Conservation (phyloP, 2,113 vertebrate genomes). For the Neoarius graeffei region DNA sequence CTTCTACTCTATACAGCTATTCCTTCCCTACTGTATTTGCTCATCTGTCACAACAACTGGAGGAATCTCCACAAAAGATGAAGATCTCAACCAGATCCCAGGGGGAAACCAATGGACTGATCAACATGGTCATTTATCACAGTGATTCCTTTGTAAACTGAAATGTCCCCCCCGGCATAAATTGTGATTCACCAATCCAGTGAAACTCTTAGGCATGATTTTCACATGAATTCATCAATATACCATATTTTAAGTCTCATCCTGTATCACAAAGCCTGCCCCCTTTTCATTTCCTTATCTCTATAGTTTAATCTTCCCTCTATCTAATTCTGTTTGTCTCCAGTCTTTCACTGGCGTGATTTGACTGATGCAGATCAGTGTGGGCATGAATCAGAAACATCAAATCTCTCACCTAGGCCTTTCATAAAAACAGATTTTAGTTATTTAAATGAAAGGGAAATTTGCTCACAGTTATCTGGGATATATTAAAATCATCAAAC, state of each 20-base stretch:
- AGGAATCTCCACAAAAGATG: slow-evolving; percentile 32
- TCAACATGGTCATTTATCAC: background rate
- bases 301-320: background rate
- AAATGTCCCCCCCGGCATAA: background rate
- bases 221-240: background rate
- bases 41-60: slow-evolving; percentile 45
- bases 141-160: background rate
- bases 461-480: background rate
- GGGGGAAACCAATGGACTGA: background rate
- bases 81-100: background rate
- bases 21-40: slow-evolving; percentile 16
- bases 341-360: background rate
- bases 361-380: background rate
- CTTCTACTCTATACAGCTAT: slow-evolving; percentile 8
- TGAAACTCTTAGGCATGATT: background rate
- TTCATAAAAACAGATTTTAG: background rate
- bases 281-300: background rate
- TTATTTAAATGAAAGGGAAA: background rate
- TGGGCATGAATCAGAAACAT: background rate
- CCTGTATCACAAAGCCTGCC: background rate
- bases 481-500: background rate
- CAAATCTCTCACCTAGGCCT: background rate
- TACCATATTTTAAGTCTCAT: background rate
- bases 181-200: background rate
- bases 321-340: background rate